Percentiles rank a stretch among this genome's conserved stretches.
Evolutionary conservation across 2,113 vertebrate genomes (phyloP).

Genomic region (Rhynchomys soricoides): DNA sequence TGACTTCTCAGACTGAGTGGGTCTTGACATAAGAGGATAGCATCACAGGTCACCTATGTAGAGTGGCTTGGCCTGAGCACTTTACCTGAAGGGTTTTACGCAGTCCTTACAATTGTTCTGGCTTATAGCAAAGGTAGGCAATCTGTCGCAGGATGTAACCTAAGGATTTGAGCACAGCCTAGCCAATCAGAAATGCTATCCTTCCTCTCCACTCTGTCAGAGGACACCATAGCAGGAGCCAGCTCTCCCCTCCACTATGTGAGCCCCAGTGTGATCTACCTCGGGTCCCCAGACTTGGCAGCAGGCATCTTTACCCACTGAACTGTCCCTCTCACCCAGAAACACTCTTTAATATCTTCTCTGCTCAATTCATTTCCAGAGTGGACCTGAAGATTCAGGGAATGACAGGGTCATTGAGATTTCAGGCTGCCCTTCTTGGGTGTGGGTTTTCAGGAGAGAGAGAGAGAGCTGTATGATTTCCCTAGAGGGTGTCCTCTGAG

Average conservation of each 20-base stretch:
- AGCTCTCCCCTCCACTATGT: not conserved
- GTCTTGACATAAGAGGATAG: not conserved
- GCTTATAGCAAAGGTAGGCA: not conserved
- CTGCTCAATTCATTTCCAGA: not conserved
- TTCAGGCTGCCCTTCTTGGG: not conserved
- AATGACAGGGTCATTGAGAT: not conserved
- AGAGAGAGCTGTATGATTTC: not conserved
- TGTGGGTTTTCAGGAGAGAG: not conserved
- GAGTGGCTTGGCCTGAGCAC: not conserved
- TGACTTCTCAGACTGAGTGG: not conserved
- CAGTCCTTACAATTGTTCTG: too few relatives aligned
- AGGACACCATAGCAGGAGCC: too few relatives aligned
- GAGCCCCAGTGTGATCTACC: not conserved
- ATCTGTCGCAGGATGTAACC: accelerated
- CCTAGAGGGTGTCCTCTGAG: not conserved
- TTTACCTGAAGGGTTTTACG: not conserved
- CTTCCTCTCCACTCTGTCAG: not conserved
- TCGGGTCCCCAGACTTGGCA: not conserved
- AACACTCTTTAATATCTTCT: too few relatives aligned
- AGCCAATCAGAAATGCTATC: not conserved
- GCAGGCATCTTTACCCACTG: not conserved
- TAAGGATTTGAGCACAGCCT: not conserved
- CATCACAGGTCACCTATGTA: not conserved
- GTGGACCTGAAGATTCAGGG: not conserved
- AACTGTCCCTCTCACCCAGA: not conserved